Evolutionary conservation across 2,113 vertebrate genomes (phyloP), one percentile per base, ranked within the genome.

Genomic region (Trematomus loennbergii): DNA sequence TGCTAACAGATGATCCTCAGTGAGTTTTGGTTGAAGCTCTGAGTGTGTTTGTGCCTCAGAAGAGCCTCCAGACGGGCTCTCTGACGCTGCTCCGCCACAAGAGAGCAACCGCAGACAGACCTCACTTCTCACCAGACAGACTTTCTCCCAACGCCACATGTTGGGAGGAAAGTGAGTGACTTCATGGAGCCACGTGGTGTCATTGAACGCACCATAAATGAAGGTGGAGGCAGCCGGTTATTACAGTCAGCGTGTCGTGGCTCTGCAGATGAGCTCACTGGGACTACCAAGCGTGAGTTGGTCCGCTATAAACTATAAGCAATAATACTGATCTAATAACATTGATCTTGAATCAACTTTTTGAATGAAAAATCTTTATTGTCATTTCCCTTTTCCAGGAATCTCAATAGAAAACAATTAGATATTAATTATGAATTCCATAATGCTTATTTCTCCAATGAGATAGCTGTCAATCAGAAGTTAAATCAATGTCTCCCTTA

Each of bases 91-190:
- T 22, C 75, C 83, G 79, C 93, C 92, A 93, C 91, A 93, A 94
- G 90, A 93, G 89, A 89, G 78, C 83, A 90, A 83, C 93, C 92
- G 90, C 94, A 94, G 92, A 93, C 89, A 59, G 36, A 85, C 91
- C 89, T 89, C 89, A 90, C 86, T 29, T 29, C 29, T 29, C 29
- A 87, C 88, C 91, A 91, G 89, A 92, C 94, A 91, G 91, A 90
- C 92, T 84, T 89, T 91, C 91, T 91, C 89, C 72, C 81, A 84
- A 89, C 84, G 73, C 81, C 84, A 87, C 86, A 86, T 89, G 91
- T 91, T 91, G 81, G 80, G 85, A 82, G 79, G 91, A 87, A 91
- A 91, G 91, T 86, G 81, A 83, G 90, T 94, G 93, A 95, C 90
- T 94, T 92, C 88, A 91, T 94, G 93, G 93, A 94, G 79, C 69